These are phyloP conservation scores for Craterocephalus amniculus DNA, from an alignment of 2,797 vertebrate genomes.

Conservation along the genomic window DNA sequence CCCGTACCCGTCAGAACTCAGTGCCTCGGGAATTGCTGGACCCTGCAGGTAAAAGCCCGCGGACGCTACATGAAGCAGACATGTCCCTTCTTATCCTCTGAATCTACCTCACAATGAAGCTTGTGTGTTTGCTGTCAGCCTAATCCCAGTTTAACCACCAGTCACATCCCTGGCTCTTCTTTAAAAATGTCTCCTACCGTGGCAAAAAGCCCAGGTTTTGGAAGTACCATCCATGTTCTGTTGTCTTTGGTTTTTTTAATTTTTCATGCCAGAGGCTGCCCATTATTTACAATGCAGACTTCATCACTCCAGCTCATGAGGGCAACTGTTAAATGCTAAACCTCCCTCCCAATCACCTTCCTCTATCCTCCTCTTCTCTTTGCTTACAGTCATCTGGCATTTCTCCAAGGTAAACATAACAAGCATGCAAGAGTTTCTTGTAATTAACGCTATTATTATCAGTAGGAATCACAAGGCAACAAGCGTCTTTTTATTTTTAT, in stretches of 20 bases:
- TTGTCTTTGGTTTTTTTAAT: background rate
- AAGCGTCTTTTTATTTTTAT: background rate
- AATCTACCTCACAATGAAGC: slow-evolving; percentile 46
- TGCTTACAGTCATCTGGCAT: slow-evolving; percentile 42
- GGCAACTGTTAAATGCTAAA: background rate
- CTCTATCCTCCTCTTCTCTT: background rate
- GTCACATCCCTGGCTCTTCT: slow-evolving; percentile 25
- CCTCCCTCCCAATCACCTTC: slow-evolving; percentile 7
- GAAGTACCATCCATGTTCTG: background rate
- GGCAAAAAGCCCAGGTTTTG: slow-evolving; percentile 37
- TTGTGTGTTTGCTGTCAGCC: slow-evolving; percentile 50
- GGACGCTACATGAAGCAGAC: slow-evolving; percentile 28
- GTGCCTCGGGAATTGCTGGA: slow-evolving; percentile 11
- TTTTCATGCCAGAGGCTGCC: slow-evolving; percentile 25
- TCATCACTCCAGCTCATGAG: slow-evolving; percentile 32
- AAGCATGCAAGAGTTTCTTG: slow-evolving; percentile 1
- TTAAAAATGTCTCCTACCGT: slow-evolving; percentile 9
- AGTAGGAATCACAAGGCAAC: background rate
- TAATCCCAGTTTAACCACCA: slow-evolving; percentile 45
- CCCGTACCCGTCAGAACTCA: slow-evolving; percentile 22
- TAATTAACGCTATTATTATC: background rate
- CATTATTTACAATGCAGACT: slow-evolving; percentile 56
- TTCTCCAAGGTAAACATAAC: slow-evolving; percentile 33
- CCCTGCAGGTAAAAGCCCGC: slow-evolving; percentile 44
- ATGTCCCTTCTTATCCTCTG: slow-evolving; percentile 44